Evolutionary conservation across 2,113 vertebrate species (phyloP).

Genomic region (Clarias magur): DNA sequence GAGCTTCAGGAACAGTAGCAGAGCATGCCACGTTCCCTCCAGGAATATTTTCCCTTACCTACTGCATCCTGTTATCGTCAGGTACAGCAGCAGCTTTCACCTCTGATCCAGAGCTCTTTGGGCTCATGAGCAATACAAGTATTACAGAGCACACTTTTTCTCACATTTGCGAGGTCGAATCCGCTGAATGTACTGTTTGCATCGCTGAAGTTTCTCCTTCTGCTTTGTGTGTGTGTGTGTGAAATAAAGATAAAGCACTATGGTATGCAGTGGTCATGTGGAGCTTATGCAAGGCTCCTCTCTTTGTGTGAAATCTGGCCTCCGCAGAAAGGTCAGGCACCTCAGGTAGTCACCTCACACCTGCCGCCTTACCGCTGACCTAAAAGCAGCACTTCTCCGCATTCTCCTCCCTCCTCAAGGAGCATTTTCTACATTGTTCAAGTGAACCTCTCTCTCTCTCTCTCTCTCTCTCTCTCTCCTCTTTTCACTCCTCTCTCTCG

Average conservation of each 20-base stretch:
- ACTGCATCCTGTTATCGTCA: too few species aligned
- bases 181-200: neutral
- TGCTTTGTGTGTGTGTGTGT: neutral
- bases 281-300: neutral
- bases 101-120: neutral
- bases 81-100: too few species aligned
- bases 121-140: neutral
- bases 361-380: conserved; percentile 30
- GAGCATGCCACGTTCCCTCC: too few species aligned
- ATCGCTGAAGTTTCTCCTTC: neutral
- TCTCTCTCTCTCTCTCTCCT: neutral
- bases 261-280: neutral
- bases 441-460: neutral
- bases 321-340: conserved; percentile 44
- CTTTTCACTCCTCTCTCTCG: neutral
- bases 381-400: conserved; percentile 9
- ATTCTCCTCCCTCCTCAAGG: conserved; percentile 31
- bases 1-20: neutral
- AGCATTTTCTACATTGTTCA: neutral
- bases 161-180: neutral
- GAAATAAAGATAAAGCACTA: neutral
- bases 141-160: too few species aligned
- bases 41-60: too few species aligned
- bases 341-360: conserved; percentile 20
- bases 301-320: conserved; percentile 43